phyloP scores from a whole-genome alignment of 2,888 invertebrate genomes.

The Cotesia congregata region DNA sequence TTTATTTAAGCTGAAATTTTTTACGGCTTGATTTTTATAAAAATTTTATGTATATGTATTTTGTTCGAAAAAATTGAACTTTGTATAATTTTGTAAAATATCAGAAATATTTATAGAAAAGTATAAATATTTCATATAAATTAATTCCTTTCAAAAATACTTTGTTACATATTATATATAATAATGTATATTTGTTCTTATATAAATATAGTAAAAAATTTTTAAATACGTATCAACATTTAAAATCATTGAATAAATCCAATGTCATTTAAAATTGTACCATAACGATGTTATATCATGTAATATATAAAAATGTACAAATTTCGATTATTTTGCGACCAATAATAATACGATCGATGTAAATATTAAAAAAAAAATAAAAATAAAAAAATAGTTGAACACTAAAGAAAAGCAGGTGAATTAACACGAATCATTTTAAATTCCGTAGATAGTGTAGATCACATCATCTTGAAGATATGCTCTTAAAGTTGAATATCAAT shows the following conservation, averaged over 20 bases:
- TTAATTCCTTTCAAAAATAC: not conserved
- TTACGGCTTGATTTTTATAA: not conserved
- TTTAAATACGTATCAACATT: not conserved
- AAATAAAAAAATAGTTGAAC: not conserved
- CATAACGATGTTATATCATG: not conserved
- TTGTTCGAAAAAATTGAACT: not conserved
- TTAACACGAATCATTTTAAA: not conserved
- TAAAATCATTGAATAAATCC: not conserved
- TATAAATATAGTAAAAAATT: constrained; percentile 1
- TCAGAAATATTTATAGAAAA: constrained; percentile 6
- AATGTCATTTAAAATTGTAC: not conserved
- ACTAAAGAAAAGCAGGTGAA: not conserved
- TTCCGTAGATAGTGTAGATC: not conserved
- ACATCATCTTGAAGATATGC: not conserved
- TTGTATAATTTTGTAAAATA: not conserved
- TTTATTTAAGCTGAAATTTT: constrained; percentile 1
- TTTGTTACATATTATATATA: constrained; percentile 7
- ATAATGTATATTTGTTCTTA: constrained; percentile 1
- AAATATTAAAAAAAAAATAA: not conserved
- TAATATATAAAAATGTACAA: not conserved
- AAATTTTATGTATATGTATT: not conserved
- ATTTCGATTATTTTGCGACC: not conserved
- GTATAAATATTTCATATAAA: not conserved
- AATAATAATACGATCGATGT: not conserved
- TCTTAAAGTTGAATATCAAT: constrained; percentile 31